phyloP scores from a whole-genome alignment of 1,140 invertebrate species.

The Bicyclus anynana region DNA sequence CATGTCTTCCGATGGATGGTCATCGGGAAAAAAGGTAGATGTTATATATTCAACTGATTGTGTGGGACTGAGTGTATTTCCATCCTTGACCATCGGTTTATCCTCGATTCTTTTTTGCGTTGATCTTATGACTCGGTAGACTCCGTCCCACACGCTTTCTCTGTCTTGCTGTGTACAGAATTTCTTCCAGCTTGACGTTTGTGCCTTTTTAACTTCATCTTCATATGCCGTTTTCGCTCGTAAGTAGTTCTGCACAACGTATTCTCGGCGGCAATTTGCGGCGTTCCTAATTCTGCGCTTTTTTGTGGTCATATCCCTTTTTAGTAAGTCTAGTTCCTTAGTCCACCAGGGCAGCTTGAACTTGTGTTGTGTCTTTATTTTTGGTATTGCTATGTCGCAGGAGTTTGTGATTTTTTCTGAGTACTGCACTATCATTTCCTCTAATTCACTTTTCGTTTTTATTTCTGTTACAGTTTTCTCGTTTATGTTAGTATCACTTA shows the following conservation, averaged over 20 bases:
- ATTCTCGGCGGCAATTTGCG: too few relatives aligned
- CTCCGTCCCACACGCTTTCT: constrained; percentile 20
- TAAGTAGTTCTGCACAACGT: constrained; percentile 11
- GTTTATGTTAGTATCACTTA: neutral
- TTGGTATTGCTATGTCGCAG: constrained; percentile 7
- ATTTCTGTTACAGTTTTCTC: neutral
- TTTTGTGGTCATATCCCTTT: neutral
- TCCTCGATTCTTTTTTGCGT: constrained; percentile 17
- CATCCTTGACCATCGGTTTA: neutral
- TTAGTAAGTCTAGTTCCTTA: neutral
- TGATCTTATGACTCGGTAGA: constrained; percentile 13
- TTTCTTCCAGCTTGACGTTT: constrained; percentile 25
- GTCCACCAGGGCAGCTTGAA: neutral
- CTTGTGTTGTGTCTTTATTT: neutral
- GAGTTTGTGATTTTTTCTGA: neutral
- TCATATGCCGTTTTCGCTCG: neutral
- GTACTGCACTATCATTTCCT: constrained; percentile 1
- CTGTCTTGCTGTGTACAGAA: constrained; percentile 27
- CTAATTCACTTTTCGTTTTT: too few relatives aligned
- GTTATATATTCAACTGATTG: constrained; percentile 20
- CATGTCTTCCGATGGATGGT: neutral
- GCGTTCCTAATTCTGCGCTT: too few relatives aligned
- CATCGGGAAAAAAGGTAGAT: constrained; percentile 26
- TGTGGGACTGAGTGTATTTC: neutral
- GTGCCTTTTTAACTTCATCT: neutral